Evolutionary conservation across 2,113 vertebrate species (phyloP).

Genomic region (Alouatta palliata): DNA sequence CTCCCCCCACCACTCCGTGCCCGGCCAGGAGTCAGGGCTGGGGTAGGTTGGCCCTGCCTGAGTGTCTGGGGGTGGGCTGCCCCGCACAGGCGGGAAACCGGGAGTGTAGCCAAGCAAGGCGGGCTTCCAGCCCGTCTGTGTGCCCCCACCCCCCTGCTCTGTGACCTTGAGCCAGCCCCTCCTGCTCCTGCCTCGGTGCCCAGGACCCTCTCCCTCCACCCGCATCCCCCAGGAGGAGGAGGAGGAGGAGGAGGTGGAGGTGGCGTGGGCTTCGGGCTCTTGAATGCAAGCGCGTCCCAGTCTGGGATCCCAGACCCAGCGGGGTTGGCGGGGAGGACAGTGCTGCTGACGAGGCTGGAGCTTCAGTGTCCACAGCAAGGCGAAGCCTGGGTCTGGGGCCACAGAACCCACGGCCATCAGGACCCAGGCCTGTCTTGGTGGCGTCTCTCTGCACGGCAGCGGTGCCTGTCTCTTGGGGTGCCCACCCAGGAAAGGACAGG

Average conservation of each 20-base stretch:
- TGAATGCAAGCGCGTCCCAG: not conserved
- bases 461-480: accelerated
- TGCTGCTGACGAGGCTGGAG: not conserved
- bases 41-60: not conserved
- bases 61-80: not conserved
- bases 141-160: not conserved
- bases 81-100: not conserved
- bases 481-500: not conserved
- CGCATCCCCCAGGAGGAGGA: not conserved
- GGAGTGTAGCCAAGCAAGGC: not conserved
- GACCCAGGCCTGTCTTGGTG: not conserved
- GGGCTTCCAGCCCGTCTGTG: not conserved
- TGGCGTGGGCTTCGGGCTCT: no score
- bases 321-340: not conserved
- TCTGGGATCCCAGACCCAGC: not conserved
- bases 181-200: not conserved
- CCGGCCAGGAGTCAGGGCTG: not conserved
- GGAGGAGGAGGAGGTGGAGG: not conserved
- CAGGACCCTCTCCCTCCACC: not conserved
- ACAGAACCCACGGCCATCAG: accelerated
- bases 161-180: slow-evolving; percentile 55
- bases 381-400: not conserved
- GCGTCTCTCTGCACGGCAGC: not conserved
- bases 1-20: no score
- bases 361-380: not conserved